These are phyloP conservation scores for Oxyteleia sp. DNA, from an alignment of 2,888 invertebrate genomes.

Conservation along the genomic window DNA sequence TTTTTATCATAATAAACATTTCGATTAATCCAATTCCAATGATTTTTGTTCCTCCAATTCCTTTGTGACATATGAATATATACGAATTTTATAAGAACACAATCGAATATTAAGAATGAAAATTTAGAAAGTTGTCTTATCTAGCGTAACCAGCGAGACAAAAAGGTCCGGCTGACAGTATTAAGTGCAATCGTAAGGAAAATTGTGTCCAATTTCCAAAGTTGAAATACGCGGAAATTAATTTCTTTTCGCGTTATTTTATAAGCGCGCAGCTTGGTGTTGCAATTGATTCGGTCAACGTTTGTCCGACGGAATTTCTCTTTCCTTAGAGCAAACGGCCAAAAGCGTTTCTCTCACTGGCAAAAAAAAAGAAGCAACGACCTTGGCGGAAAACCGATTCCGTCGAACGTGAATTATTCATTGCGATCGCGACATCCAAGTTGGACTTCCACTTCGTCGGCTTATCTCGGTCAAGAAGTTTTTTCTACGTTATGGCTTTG, in stretches of 20 bases:
- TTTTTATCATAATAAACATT: too few relatives aligned
- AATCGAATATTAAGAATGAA: too few relatives aligned
- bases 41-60: too few relatives aligned
- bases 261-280: slow-evolving; percentile 38
- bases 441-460: slow-evolving; percentile 47
- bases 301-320: slow-evolving; percentile 57
- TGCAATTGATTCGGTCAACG: slow-evolving; percentile 55
- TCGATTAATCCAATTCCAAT: too few relatives aligned
- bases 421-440: slow-evolving; percentile 30
- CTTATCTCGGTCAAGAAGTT: slow-evolving; percentile 39
- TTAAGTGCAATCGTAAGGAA: too few relatives aligned
- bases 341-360: slow-evolving; percentile 57
- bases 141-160: too few relatives aligned
- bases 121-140: too few relatives aligned
- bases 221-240: slow-evolving; percentile 51
- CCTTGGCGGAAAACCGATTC: slow-evolving; percentile 59
- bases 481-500: slow-evolving; percentile 32
- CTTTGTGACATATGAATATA: too few relatives aligned
- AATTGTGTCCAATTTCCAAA: too few relatives aligned
- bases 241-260: slow-evolving; percentile 48
- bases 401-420: slow-evolving; percentile 59
- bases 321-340: slow-evolving; percentile 49
- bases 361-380: slow-evolving; percentile 54
- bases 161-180: too few relatives aligned
- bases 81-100: too few relatives aligned